Conservation (phyloP, 1,140 invertebrate species). For the Charaxes varanes region DNA sequence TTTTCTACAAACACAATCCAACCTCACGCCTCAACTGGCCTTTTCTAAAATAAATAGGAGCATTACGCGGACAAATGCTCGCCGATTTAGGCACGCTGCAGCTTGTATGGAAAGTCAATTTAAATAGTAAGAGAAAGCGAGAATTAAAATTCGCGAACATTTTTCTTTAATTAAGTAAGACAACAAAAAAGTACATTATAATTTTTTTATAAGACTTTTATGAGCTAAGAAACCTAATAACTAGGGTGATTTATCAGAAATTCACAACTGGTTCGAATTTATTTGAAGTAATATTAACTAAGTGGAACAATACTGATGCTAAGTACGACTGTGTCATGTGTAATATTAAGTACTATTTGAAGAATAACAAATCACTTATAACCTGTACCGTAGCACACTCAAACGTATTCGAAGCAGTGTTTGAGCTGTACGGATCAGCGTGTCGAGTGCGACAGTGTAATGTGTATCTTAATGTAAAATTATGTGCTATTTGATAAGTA, state of each 20-base stretch:
- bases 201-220: too few species aligned
- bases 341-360: too few species aligned
- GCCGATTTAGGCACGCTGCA: constrained; percentile 50
- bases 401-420: constrained; percentile 24
- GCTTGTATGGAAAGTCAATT: constrained; percentile 5
- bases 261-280: too few species aligned
- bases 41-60: constrained; percentile 58
- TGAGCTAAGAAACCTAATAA: too few species aligned
- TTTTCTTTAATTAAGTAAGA: too few species aligned
- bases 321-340: too few species aligned
- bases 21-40: constrained; percentile 25
- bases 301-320: too few species aligned
- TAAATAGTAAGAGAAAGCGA: neutral
- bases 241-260: too few species aligned
- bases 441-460: constrained; percentile 23
- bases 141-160: neutral
- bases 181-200: too few species aligned
- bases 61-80: constrained; percentile 62
- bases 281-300: too few species aligned
- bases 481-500: constrained; percentile 10
- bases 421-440: constrained; percentile 32
- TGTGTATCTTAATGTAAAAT: constrained; percentile 17
- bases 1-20: constrained; percentile 22
- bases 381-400: constrained; percentile 3
- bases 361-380: too few species aligned